Evolutionary conservation across 2,113 vertebrate genomes (phyloP).

Genomic region (Caranx melampygus): DNA sequence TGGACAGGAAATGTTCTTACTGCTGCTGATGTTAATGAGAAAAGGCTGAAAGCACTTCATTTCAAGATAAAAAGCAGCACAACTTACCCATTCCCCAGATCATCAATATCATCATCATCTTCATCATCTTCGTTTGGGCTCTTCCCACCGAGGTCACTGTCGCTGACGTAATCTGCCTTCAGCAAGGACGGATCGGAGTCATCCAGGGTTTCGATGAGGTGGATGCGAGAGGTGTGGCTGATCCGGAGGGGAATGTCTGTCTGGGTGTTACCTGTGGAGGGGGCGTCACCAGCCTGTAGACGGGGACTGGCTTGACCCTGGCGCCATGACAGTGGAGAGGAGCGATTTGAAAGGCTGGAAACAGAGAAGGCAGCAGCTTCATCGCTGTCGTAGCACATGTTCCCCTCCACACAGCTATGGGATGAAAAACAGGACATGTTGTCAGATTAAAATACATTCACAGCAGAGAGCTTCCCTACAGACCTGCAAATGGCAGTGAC

Average conservation of each 20-base stretch:
- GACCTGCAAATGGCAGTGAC: background rate
- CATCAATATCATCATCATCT: constrained; percentile 86
- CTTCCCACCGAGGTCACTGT: constrained; percentile 88
- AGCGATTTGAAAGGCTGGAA: constrained; percentile 94
- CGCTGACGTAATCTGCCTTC: constrained; percentile 92
- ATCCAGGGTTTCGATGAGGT: constrained; percentile 89
- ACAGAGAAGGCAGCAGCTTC: constrained; percentile 92
- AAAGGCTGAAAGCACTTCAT: background rate
- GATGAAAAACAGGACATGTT: constrained; percentile 23
- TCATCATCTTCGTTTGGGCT: constrained; percentile 85
- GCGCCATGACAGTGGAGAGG: constrained; percentile 94
- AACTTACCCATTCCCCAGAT: constrained; percentile 92
- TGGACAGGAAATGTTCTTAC: background rate
- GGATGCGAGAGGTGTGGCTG: constrained; percentile 90
- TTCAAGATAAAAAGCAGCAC: background rate
- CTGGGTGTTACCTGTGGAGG: constrained; percentile 89
- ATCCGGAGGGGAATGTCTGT: constrained; percentile 89
- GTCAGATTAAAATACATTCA: background rate
- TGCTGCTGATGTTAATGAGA: background rate
- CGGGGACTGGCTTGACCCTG: constrained; percentile 95
- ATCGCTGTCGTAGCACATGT: constrained; percentile 91
- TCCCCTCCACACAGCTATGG: constrained; percentile 89
- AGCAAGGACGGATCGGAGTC: constrained; percentile 86
- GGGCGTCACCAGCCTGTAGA: constrained; percentile 94
- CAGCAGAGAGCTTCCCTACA: background rate